Evolutionary conservation across 2,888 invertebrate genomes (phyloP).

Genomic region (Macropis europaea): DNA sequence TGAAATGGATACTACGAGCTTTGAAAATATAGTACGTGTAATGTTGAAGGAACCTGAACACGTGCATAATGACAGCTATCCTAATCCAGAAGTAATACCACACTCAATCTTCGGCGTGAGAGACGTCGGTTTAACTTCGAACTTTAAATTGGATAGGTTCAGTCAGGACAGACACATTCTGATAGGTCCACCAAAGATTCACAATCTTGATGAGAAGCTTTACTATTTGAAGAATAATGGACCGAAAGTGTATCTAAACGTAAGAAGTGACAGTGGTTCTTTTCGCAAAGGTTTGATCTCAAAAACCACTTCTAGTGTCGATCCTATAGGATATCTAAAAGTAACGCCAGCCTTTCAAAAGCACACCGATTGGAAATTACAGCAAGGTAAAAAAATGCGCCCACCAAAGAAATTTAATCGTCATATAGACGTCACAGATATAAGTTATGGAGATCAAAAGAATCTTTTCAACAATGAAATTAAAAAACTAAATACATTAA

Average conservation of each 20-base stretch:
- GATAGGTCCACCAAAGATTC: conserved; percentile 49
- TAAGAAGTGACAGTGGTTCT: conserved; percentile 69
- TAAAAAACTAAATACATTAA: conserved; percentile 17
- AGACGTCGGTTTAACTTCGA: conserved; percentile 61
- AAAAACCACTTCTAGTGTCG: conserved; percentile 49
- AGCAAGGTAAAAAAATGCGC: conserved; percentile 31
- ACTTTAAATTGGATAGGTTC: conserved; percentile 51
- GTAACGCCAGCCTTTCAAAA: conserved; percentile 54
- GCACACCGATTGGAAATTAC: conserved; percentile 47
- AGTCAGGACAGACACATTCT: conserved; percentile 52
- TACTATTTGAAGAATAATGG: conserved; percentile 71
- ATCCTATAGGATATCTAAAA: conserved; percentile 51
- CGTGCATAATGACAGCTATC: conserved; percentile 53
- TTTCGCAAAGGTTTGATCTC: conserved; percentile 54
- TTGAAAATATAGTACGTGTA: conserved; percentile 69
- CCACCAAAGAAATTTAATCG: conserved; percentile 69
- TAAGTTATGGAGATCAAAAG: neutral
- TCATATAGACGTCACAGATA: conserved; percentile 41
- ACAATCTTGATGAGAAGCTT: conserved; percentile 67
- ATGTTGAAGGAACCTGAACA: conserved; percentile 62
- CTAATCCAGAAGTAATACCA: conserved; percentile 71
- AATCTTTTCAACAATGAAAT: conserved; percentile 24
- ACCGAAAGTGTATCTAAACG: conserved; percentile 74
- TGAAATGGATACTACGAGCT: conserved; percentile 65
- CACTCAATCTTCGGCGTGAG: conserved; percentile 72